These are phyloP conservation scores for Caenorhabditis sp. DNA, from an alignment of 2,888 invertebrate species.

Conservation along the genomic window DNA sequence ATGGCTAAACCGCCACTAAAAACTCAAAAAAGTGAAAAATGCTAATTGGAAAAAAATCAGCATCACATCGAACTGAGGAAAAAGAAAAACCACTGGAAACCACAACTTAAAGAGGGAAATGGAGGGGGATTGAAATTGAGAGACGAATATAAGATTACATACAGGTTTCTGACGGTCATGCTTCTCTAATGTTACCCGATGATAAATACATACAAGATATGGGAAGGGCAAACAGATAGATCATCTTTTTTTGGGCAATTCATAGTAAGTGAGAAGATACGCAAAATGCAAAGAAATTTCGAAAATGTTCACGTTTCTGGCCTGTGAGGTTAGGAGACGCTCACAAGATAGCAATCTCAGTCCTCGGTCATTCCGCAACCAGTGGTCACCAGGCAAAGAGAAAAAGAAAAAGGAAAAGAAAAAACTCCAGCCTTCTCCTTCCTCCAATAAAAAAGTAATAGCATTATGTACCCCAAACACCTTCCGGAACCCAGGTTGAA, in stretches of 20 bases:
- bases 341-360: no score
- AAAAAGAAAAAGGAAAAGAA: slow-evolving; percentile 9
- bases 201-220: slow-evolving; percentile 44
- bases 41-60: no score
- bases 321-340: no score
- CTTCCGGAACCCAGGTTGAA: slow-evolving; percentile 40
- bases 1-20: no score
- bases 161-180: slow-evolving; percentile 60
- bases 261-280: background rate
- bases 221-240: slow-evolving; percentile 10
- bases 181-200: slow-evolving; percentile 38
- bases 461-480: slow-evolving; percentile 21
- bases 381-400: no score
- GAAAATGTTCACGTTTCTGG: no score
- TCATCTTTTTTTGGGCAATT: slow-evolving; percentile 27
- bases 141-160: slow-evolving; percentile 37
- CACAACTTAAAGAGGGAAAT: background rate
- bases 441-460: slow-evolving; percentile 39
- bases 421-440: no score
- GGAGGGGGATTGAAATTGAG: background rate
- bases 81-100: background rate
- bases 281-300: no score
- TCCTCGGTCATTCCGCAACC: no score
- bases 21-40: no score
- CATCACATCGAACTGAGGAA: no score